Evolutionary conservation across 2,113 vertebrate genomes (phyloP), one percentile per base, ranked within the genome.

Genomic region (Buteo buteo): DNA sequence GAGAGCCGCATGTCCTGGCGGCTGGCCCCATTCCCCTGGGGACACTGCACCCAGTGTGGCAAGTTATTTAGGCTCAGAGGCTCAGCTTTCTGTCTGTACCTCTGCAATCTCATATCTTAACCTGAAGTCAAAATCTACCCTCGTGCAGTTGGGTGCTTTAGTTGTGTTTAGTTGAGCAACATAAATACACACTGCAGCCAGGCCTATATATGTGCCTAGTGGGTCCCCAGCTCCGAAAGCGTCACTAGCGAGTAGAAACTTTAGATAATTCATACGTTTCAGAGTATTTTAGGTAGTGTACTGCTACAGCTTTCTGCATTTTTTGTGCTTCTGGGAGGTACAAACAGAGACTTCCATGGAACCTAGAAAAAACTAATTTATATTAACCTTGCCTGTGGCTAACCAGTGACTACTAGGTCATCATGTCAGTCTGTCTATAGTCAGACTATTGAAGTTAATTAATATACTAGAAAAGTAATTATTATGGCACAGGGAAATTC

Each of bases 1-100:
- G 29, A 14, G 45, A 28, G 52, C 65, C 52, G 32, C 8, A 1
- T 22, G 50, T 5, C 25, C 62, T 55, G 1, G 2, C 0, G 4
- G 54, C 76, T 1, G 6, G 24, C 34, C 32, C 44, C 4, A 0
- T 36, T 22, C 55, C 36, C 47, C 54, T 16, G 34, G 15, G 29
- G 24, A 16, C 3, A 1, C 42, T 20, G 62, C n/a, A 38, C 15
- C 17, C 44, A 28, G 67, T 15, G 16, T 20, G 40, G 22, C n/a
- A 62, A 42, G 26, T 66, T 80, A 28, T 24, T 66, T 58, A 38
- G 54, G 26, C 58, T 44, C 22, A 3, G 44, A 42, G 42, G 11
- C 64, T 83, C 42, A 25, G 16, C n/a, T 73, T 62, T 78, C 34
- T 61, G 21, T 36, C 57, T 83, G 72, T 76, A 50, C 61, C 11